These are phyloP conservation scores for Amphimedon queenslandica DNA, from an alignment of 37 sponge, comb jelly and placozoan genomes.

Conservation along the genomic window DNA sequence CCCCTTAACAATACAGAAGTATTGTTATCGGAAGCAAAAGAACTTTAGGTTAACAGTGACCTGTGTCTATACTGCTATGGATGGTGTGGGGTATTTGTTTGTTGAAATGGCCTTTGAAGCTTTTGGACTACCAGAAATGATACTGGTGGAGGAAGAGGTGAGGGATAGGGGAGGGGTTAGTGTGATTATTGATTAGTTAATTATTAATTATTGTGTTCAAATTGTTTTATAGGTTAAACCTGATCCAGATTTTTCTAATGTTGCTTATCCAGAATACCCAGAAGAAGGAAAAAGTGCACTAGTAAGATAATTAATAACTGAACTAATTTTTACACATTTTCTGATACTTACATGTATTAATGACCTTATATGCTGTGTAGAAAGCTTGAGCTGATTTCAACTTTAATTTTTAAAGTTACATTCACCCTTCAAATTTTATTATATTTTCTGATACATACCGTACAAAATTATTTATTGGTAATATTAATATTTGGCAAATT, in stretches of 20 bases:
- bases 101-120: constrained; percentile 61
- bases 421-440: too few relatives aligned
- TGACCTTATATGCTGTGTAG: too few relatives aligned
- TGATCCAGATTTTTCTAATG: constrained; percentile 97
- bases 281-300: constrained; percentile 97
- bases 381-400: too few relatives aligned
- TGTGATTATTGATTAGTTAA: too few relatives aligned
- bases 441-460: too few relatives aligned
- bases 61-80: constrained; percentile 95
- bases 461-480: too few relatives aligned
- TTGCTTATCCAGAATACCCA: constrained; percentile 93
- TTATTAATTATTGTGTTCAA: not conserved
- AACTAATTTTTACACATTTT: too few relatives aligned
- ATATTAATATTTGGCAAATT: too few relatives aligned
- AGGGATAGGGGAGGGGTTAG: not conserved
- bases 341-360: too few relatives aligned
- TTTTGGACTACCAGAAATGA: constrained; percentile 64
- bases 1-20: constrained; percentile 42
- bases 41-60: constrained; percentile 25
- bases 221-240: constrained; percentile 59
- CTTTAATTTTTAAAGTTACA: too few relatives aligned
- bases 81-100: constrained; percentile 89
- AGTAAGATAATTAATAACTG: constrained; percentile 30
- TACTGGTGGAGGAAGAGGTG: constrained; percentile 79
- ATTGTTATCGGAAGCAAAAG: constrained; percentile 33